Evolutionary conservation across 1,140 invertebrate species (phyloP).

Genomic region (Eulimnadia texana): DNA sequence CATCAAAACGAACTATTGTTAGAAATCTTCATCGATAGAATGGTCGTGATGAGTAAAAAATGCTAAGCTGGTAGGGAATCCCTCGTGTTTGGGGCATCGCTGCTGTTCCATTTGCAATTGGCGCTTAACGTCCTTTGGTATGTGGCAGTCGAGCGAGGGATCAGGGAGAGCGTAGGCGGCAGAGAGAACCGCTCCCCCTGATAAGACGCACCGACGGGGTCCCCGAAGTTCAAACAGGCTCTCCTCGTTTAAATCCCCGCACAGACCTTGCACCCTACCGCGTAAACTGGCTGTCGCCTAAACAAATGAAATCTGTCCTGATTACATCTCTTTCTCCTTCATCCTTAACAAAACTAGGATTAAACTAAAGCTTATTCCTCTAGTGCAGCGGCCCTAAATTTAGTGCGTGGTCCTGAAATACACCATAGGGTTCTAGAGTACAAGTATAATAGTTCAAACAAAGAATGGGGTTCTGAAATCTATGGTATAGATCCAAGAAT

Average conservation of each 20-base stretch:
- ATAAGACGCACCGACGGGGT: constrained; percentile 7
- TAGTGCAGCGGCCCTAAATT: no score
- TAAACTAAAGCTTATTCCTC: no score
- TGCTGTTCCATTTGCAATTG: not conserved
- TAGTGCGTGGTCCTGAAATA: no score
- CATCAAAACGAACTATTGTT: no score
- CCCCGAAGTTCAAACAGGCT: constrained; percentile 5
- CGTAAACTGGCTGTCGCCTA: constrained; percentile 3
- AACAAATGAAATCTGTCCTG: no score
- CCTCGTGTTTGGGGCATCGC: not conserved
- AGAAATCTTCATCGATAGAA: no score
- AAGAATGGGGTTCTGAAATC: no score
- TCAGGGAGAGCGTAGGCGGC: not conserved
- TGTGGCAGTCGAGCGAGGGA: not conserved
- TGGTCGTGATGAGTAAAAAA: not conserved
- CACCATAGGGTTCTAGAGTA: no score
- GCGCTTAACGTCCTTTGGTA: not conserved
- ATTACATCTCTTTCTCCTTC: no score
- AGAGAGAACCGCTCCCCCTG: not conserved
- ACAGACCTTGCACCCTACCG: constrained; percentile 1
- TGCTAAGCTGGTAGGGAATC: not conserved
- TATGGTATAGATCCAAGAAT: no score
- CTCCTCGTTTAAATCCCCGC: constrained; percentile 11
- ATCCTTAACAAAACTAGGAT: no score
- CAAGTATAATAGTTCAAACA: no score